Evolutionary conservation across 1,140 invertebrate genomes (phyloP), one percentile per base, ranked within the genome.

Genomic region (Chlorops oryzae): DNA sequence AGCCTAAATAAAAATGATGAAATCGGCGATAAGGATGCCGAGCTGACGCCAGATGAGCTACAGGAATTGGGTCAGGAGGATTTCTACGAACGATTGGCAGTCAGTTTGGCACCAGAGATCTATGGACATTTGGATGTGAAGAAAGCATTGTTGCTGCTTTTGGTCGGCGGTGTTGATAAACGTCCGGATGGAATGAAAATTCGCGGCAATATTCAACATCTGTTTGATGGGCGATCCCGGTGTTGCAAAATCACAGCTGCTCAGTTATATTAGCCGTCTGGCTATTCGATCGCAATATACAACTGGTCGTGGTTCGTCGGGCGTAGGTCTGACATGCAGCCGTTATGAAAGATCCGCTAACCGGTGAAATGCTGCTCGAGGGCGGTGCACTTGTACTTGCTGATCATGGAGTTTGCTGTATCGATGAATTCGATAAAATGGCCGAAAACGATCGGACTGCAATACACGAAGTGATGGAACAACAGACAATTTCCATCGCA

Each of bases 351-450:
- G 97, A 99, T 77, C 91, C 92, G 0, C 72, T 98, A 15, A 99
- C 96, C 1, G 92, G 92, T 3, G 93, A 99, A 76, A 95, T 98
- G 92, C 90, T 88, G 56, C 71, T 99, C 67, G 96, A 99, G 75
- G 96, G 96, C 25, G 97, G 97, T 18, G 94, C 96, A n/a, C 75
- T 99, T 2, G 96, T 99, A 10, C 70, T 99, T 39, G 96, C 96
- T 13, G 97, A 99, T 78, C 86, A 94, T 64, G 88, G 97, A 20
- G 90, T 99, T 28, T 99, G 96, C 72, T 99, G 96, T 69, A 99
- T 99, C 73, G 96, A 99, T 69, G 97, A 99, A 76, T 99, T 99
- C 75, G 97, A 99, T 74, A 99, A 99, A 77, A 99, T 99, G 96
- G 87, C 93, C 37, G 96, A 99, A 50, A 70, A 73, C 12, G 96